Evolutionary conservation across 2,888 invertebrate genomes (phyloP), one percentile per base, ranked within the genome.

Genomic region (Stenodema calcarata): DNA sequence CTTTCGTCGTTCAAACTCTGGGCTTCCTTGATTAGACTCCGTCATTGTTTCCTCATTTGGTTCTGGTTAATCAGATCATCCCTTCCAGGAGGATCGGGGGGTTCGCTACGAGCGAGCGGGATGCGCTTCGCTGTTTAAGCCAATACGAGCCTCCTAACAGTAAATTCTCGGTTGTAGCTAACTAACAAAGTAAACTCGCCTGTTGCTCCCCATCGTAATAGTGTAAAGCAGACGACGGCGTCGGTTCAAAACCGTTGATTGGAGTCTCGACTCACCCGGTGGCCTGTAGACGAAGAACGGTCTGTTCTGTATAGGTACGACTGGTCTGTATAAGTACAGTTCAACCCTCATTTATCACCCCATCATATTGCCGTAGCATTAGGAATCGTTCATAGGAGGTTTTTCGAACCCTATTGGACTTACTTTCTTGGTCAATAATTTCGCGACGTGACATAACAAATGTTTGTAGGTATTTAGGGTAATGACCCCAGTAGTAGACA

Each of bases 31-130:
- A 82, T 82, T 82, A 69, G 62, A 35, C 69, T 35, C 42, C n/a
- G 82, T 82, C 82, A 82, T 82, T 82, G 82, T 82, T 82, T 82
- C 47, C 82, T 82, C 69, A 82, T 82, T 82, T 69, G 82, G 82
- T 42, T 35, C 70, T 9, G 69, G 62, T 69, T 82, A 82, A 82
- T 82, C 69, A 82, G 70, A 82, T 82, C 82, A 82, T 41, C 30
- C 69, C 70, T 69, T 23, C 69, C 30, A 14, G 4, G 50, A 50
- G 28, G 79, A 23, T n/a, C 4, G 16, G 80, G 54, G 28, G 80
- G 16, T 14, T 41, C 62, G 23, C 62, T 11, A 23, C 73, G n/a
- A 73, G n/a, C 18, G 14, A 35, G 35, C n/a, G n/a, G 3, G 35
- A 35, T 35, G 30, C 35, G 73, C 30, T 30, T 28, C 35, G 35